Conservation (phyloP, 2,113 vertebrate genomes). For the Orcinus orca region DNA sequence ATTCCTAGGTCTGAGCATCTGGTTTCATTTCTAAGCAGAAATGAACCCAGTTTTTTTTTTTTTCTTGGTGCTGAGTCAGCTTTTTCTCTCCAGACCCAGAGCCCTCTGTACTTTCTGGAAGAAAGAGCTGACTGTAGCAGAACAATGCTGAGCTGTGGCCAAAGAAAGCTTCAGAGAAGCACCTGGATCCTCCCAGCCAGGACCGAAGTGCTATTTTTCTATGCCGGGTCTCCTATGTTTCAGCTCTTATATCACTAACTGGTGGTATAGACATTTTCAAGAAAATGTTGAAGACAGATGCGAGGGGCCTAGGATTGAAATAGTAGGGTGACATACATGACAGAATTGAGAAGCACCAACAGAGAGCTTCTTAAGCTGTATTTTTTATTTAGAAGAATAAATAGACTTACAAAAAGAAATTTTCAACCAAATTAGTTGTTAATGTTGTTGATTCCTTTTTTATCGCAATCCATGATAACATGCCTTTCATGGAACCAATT, state of each 20-base stretch:
- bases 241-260: neutral
- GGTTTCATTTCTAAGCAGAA: constrained; percentile 50
- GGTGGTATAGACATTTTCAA: neutral
- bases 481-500: neutral
- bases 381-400: neutral
- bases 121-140: neutral
- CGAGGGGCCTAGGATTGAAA: neutral
- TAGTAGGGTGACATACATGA: neutral
- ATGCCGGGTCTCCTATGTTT: neutral
- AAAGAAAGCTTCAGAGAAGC: neutral
- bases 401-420: neutral
- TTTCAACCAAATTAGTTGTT: neutral
- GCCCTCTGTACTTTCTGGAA: neutral
- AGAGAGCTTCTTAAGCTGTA: neutral
- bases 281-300: neutral
- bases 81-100: neutral
- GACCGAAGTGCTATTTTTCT: neutral
- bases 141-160: neutral
- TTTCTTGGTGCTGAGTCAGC: neutral
- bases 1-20: constrained; percentile 23
- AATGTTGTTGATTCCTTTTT: neutral
- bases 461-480: neutral
- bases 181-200: neutral
- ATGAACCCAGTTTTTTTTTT: neutral
- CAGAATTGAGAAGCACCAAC: neutral